Base-by-base conservation (phyloP, 2,888 invertebrate species). In the Alsophila aescularia region DNA sequence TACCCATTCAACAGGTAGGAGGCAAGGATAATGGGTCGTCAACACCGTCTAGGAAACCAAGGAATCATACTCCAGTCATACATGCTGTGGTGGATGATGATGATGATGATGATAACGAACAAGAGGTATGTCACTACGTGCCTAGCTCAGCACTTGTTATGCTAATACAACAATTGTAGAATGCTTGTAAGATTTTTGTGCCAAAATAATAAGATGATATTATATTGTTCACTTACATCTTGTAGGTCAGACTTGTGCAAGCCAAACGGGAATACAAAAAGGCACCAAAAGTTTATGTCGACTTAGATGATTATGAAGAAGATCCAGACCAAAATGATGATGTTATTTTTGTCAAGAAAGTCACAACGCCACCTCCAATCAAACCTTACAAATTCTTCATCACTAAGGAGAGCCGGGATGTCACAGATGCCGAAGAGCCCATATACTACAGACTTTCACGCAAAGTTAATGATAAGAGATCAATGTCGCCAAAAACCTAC, bases 331-430 rank as follows among this genome's bases (percentile, higher is more conserved):
- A 74, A 21, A 64, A 83, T 29, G 80, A 86, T 66, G 90, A 90
- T 60, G 85, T 90, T 2, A 81, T 90, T 65, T 87, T 84, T 70
- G 81, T 91, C 0, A 85, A 84, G 63, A 85, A 84, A 69, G 76
- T 88, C 5, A 55, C 72, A 0, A 64, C 79, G 0, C 85, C 86
- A 0, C 73, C 83, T 6, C 75, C 81, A 0, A 36, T 62, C 0
- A 83, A 79, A 66, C 81, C 85, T 7, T 82, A 81, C 64, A 87
- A 81, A 63, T 83, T 68, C 54, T 81, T 84, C 55, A 52, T 79
- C 1, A 49, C 73, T 13, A 75, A 77, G 58, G 76, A 73, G n/a
- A 60, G 67, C 18, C 58, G 66, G 16, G 66, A 75, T 45, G 58
- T 58, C 31, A 66, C 67, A 15, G 78, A 82, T 40, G 54, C 71